Percentiles rank a stretch among this genome's conserved stretches.
Evolutionary conservation across 2,888 invertebrate species (phyloP).

Genomic region (Troides helena): DNA sequence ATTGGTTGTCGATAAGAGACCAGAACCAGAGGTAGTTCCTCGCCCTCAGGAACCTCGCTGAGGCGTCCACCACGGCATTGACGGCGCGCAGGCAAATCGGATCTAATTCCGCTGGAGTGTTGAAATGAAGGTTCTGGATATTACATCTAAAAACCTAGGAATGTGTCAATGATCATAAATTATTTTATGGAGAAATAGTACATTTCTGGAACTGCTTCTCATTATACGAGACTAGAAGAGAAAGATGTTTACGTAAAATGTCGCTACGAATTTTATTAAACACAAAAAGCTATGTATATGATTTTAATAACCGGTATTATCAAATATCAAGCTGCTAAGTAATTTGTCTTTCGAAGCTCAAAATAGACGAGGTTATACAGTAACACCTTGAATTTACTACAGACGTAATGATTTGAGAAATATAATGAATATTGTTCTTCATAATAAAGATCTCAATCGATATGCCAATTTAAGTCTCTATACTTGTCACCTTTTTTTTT

Average conservation of each 20-base stretch:
- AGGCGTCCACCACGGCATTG: constrained; percentile 50
- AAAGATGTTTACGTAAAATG: not conserved
- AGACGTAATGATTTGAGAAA: too few species aligned
- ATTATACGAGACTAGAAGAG: too few species aligned
- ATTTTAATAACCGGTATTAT: too few species aligned
- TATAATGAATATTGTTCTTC: too few species aligned
- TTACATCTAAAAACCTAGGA: constrained; percentile 67
- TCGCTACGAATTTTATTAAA: not conserved
- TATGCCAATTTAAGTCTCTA: too few species aligned
- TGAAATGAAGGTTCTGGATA: constrained; percentile 57
- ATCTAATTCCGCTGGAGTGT: constrained; percentile 50
- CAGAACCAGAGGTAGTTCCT: constrained; percentile 55
- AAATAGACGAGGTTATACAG: too few species aligned
- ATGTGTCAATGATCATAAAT: not conserved
- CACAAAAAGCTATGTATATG: too few species aligned
- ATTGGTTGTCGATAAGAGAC: constrained; percentile 48
- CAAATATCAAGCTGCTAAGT: too few species aligned
- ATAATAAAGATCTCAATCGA: too few species aligned
- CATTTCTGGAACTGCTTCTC: not conserved
- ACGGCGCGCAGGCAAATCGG: constrained; percentile 56
- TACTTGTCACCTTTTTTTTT: too few species aligned
- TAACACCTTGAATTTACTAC: too few species aligned
- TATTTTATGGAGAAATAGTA: not conserved
- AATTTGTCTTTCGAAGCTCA: too few species aligned
- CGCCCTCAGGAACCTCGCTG: constrained; percentile 49